Conservation (phyloP, 2,888 invertebrate species). For the Apodemia duryi region DNA sequence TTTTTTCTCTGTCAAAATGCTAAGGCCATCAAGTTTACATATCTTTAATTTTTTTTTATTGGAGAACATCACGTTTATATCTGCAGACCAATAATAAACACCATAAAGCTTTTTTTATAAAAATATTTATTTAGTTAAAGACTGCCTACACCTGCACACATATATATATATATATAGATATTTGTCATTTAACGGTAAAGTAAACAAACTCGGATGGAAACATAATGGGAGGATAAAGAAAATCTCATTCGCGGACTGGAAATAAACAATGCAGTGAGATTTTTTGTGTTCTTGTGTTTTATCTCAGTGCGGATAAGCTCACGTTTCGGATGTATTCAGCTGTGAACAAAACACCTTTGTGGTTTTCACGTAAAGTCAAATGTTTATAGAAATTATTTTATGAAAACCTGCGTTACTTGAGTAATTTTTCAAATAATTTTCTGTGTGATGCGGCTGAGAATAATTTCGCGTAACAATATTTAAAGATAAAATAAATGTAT, state of each 20-base stretch:
- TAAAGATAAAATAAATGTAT: too few relatives aligned
- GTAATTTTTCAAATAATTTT: too few relatives aligned
- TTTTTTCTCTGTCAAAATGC: too few relatives aligned
- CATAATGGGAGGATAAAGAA: conserved; percentile 54
- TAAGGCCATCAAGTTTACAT: too few relatives aligned
- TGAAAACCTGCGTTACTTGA: neutral
- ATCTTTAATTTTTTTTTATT: too few relatives aligned
- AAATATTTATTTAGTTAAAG: neutral
- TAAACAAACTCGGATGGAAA: conserved; percentile 67
- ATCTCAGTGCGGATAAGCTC: conserved; percentile 43
- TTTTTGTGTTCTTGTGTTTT: conserved; percentile 54
- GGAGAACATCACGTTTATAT: too few relatives aligned
- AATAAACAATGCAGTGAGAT: conserved; percentile 55
- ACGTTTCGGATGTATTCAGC: conserved; percentile 35
- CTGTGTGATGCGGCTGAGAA: too few relatives aligned
- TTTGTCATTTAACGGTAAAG: conserved; percentile 54
- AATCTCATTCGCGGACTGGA: conserved; percentile 53
- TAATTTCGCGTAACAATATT: too few relatives aligned
- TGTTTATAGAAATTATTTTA: conserved; percentile 33
- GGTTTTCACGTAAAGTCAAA: conserved; percentile 14
- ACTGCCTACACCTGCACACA: neutral
- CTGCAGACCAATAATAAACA: too few relatives aligned
- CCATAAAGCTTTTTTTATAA: too few relatives aligned
- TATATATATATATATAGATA: conserved; percentile 36
- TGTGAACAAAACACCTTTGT: conserved; percentile 31